Evolutionary conservation across 2,888 invertebrate species (phyloP).

Genomic region (Argynnis bischoffii): DNA sequence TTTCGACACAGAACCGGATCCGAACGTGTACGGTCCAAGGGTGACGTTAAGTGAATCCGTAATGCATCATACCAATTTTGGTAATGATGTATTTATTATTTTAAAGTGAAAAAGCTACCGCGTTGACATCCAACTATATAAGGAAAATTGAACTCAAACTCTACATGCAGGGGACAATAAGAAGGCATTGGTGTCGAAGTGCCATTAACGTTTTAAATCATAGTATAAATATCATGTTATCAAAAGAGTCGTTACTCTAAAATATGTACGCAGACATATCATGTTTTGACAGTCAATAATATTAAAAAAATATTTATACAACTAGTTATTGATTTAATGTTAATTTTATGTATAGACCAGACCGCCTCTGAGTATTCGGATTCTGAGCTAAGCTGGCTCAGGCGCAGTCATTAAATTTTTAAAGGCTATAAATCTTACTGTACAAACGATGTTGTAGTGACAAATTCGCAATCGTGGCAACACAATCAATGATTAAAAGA

Average conservation of each 20-base stretch:
- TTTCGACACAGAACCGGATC: constrained; percentile 49
- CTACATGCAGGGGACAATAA: constrained; percentile 2
- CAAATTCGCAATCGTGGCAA: constrained; percentile 49
- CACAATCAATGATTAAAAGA: constrained; percentile 53
- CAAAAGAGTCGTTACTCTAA: constrained; percentile 10
- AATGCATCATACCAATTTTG: constrained; percentile 43
- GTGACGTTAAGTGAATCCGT: constrained; percentile 46
- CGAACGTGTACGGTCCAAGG: constrained; percentile 41
- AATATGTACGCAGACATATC: constrained; percentile 23
- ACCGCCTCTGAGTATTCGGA: constrained; percentile 62
- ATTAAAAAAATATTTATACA: constrained; percentile 59
- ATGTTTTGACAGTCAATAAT: constrained; percentile 37
- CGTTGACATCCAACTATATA: constrained; percentile 38
- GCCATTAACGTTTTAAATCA: constrained; percentile 12
- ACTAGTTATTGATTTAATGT: constrained; percentile 69
- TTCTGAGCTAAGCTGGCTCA: constrained; percentile 50
- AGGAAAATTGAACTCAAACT: constrained; percentile 35
- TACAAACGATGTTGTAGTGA: constrained; percentile 54
- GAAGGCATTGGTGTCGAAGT: constrained; percentile 11
- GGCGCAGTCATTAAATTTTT: constrained; percentile 65
- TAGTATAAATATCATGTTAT: constrained; percentile 3
- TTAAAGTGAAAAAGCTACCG: constrained; percentile 42
- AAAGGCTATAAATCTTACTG: constrained; percentile 68
- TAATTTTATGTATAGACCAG: constrained; percentile 71
- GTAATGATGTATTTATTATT: constrained; percentile 43